Percentiles rank a stretch among this genome's conserved stretches.
Conservation (phyloP, 2,797 vertebrate genomes). For the Chrysolophus pictus region DNA sequence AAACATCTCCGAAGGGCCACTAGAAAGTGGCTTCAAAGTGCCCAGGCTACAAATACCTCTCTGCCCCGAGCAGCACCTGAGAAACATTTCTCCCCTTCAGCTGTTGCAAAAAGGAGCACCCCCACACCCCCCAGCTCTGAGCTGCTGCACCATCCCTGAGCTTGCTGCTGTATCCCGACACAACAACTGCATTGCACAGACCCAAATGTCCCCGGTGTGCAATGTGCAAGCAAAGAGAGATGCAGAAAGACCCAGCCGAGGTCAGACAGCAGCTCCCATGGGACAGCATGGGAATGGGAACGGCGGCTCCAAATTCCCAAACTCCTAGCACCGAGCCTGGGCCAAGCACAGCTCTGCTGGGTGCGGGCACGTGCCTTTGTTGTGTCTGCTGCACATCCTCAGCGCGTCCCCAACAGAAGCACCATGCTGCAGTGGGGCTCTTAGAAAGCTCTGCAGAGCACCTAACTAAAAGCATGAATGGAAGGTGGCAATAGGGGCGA, state of each 20-base stretch:
- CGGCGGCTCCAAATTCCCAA: conserved; percentile 20
- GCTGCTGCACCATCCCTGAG: not conserved
- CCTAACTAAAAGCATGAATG: not conserved
- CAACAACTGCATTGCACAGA: not conserved
- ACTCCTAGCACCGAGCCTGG: not conserved
- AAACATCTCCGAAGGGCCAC: conserved; percentile 71
- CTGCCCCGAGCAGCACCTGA: not conserved
- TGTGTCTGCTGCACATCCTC: conserved; percentile 57
- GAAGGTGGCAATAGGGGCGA: not conserved
- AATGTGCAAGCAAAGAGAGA: conserved; percentile 32
- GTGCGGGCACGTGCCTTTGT: conserved; percentile 4
- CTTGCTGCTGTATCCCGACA: fast-evolving
- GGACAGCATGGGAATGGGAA: conserved; percentile 47
- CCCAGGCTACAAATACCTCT: conserved; percentile 33
- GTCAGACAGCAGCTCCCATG: conserved; percentile 17
- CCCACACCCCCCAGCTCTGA: conserved; percentile 24
- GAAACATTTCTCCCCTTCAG: conserved; percentile 78
- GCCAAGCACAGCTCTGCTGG: conserved; percentile 27
- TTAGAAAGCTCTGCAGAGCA: not conserved
- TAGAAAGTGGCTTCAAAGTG: not conserved
- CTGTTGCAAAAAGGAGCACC: conserved; percentile 66
- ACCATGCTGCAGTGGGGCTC: not conserved
- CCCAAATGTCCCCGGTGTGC: conserved; percentile 23
- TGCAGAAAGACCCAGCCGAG: conserved; percentile 55
- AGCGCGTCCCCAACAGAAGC: not conserved